Conservation (phyloP, 2,797 vertebrate genomes). For the Potorous gilbertii region DNA sequence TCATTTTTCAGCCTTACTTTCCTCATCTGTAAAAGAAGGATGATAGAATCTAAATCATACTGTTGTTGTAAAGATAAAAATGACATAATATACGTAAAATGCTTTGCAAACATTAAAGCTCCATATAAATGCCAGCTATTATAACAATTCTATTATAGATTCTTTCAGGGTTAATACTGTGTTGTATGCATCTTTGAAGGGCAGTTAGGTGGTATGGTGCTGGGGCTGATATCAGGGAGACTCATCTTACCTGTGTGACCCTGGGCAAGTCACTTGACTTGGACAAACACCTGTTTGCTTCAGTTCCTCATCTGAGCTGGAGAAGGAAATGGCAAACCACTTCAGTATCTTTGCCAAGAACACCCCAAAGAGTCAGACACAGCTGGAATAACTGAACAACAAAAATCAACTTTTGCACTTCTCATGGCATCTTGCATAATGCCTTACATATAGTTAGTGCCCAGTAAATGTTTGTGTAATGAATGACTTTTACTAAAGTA, state of each 20-base stretch:
- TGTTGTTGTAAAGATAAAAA: background rate
- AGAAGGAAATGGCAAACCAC: background rate
- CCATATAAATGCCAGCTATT: background rate
- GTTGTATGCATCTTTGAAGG: background rate
- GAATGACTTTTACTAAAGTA: background rate
- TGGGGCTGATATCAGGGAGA: background rate
- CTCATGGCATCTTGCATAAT: background rate
- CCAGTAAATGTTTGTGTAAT: background rate
- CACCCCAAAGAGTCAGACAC: background rate
- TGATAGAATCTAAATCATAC: background rate
- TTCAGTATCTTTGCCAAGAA: background rate
- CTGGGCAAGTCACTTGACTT: background rate
- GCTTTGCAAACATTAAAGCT: background rate
- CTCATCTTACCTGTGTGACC: background rate
- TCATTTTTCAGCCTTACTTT: background rate
- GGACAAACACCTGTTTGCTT: background rate
- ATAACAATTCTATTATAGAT: background rate
- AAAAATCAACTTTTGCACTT: background rate
- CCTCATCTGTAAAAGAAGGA: background rate
- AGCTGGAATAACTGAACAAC: background rate
- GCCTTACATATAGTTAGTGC: background rate
- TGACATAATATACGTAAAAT: background rate
- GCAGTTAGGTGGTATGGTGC: background rate
- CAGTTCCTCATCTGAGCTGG: background rate
- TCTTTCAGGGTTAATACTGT: background rate